A percentile compares a stretch with the other conserved stretches of the same genome.
Evolutionary conservation across 92 coral and sea anemone genomes (phyloP).

Genomic region (Diadumene lineata): DNA sequence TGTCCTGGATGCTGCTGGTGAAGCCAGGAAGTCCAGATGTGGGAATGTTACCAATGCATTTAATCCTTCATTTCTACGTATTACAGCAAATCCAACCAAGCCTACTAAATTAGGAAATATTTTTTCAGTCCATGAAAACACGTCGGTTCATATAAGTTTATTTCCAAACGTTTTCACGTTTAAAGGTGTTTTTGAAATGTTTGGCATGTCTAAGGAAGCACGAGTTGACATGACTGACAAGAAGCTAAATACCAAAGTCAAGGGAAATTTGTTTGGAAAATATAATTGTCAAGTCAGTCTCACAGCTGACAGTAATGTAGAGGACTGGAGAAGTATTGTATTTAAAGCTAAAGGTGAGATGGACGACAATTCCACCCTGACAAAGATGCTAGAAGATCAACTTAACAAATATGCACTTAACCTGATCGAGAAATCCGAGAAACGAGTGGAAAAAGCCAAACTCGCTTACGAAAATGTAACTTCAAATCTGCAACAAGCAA

Average conservation of each 20-base stretch:
- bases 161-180: neutral
- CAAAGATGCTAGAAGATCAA: constrained; percentile 18
- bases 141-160: neutral
- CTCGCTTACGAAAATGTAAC: constrained; percentile 17
- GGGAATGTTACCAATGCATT: neutral
- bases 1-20: neutral
- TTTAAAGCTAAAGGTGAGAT: constrained; percentile 35
- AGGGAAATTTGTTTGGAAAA: constrained; percentile 14
- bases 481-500: neutral
- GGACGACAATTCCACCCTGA: constrained; percentile 28
- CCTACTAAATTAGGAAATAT: constrained; percentile 8
- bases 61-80: neutral
- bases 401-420: constrained; percentile 30
- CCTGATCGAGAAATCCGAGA: constrained; percentile 19
- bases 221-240: neutral
- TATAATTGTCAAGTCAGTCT: constrained; percentile 31
- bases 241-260: neutral
- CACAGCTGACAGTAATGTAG: constrained; percentile 34
- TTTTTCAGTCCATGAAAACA: neutral
- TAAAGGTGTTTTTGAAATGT: neutral
- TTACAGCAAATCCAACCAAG: constrained; percentile 4
- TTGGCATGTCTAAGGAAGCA: constrained; percentile 16
- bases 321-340: constrained; percentile 39
- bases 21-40: neutral
- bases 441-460: constrained; percentile 31